phyloP scores from a whole-genome alignment of 2,797 vertebrate genomes.

The Danio kyathit region DNA sequence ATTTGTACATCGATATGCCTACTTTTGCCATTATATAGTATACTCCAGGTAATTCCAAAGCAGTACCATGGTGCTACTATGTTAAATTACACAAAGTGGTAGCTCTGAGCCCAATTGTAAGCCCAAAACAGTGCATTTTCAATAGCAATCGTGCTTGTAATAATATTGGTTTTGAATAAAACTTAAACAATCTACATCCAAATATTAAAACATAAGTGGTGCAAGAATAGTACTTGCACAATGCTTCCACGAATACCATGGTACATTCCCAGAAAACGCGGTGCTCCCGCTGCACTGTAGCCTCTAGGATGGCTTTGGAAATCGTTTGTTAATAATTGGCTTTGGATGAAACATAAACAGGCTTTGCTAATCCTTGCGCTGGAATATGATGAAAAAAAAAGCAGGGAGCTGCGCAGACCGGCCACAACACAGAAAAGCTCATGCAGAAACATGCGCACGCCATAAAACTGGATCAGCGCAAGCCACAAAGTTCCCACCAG shows the following conservation, averaged over 20 bases:
- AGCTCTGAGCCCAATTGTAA: not conserved
- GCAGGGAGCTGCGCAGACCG: not conserved
- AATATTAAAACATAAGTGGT: not conserved
- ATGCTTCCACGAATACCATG: not conserved
- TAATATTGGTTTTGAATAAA: not conserved
- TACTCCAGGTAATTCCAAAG: not conserved
- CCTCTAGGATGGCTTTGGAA: not conserved
- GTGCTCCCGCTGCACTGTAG: not conserved
- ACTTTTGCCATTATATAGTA: not conserved
- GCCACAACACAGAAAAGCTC: constrained; percentile 30
- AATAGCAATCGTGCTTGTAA: not conserved
- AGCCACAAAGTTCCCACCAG: constrained; percentile 36
- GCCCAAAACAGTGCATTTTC: not conserved
- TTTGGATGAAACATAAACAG: constrained; percentile 8
- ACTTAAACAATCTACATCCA: not conserved
- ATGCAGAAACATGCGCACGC: constrained; percentile 37
- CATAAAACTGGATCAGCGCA: constrained; percentile 14
- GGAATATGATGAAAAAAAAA: constrained; percentile 10
- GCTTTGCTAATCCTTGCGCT: not conserved
- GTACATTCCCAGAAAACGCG: not conserved
- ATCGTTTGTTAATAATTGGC: constrained; percentile 14
- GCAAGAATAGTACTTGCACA: not conserved
- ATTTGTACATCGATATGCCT: too few species aligned
- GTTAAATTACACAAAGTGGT: not conserved
- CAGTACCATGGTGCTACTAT: not conserved